Base-by-base conservation (phyloP, 2,113 vertebrate species). In the Eclectus roratus region DNA sequence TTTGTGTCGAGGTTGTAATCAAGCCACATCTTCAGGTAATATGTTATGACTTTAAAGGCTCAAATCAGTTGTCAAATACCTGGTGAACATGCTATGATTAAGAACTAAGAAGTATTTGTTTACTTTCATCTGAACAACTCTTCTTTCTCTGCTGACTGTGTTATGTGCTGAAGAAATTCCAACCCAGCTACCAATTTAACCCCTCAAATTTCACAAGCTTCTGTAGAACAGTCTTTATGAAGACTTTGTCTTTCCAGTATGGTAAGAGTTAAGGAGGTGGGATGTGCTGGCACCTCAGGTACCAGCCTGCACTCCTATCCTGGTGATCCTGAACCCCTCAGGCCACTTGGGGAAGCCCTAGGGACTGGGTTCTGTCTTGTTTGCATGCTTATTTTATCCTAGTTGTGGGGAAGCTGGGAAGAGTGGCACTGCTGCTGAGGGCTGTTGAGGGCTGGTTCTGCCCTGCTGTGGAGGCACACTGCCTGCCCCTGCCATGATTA, bases 341-440 rank as follows among this genome's bases (percentile, higher is more conserved):
- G n/a, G 11, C 14, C 53, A 56, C 18, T 6, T 1, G 8, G n/a
- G 21, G 19, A 84, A 10, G 2, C 56, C 65, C 44, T 91, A 29
- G 9, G 66, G 20, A 19, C 70, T 12, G 29, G 3, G 46, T 5
- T 87, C 47, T 70, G 14, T 25, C 72, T 21, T 41, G 21, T 76
- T 21, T 71, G 33, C 7, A 2, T 8, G 4, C 33, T 61, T 61
- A 6, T 68, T 92, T 72, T 25, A 25, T 39, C 28, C 31, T 28
- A 65, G 43, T 49, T 4, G 15, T 13, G 44, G 24, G 69, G 43
- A 70, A 90, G 63, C 35, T 23, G 44, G 19, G 33, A 79, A 47
- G 27, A 65, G 10, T 14, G 2, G 0, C 0, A 1, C 12, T n/a
- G 0, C 4, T 70, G n/a, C 15, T 52, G 58, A 58, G 41, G 21